These are phyloP conservation scores for Rhinella marina DNA, from an alignment of 2,797 vertebrate species.

Conservation along the genomic window DNA sequence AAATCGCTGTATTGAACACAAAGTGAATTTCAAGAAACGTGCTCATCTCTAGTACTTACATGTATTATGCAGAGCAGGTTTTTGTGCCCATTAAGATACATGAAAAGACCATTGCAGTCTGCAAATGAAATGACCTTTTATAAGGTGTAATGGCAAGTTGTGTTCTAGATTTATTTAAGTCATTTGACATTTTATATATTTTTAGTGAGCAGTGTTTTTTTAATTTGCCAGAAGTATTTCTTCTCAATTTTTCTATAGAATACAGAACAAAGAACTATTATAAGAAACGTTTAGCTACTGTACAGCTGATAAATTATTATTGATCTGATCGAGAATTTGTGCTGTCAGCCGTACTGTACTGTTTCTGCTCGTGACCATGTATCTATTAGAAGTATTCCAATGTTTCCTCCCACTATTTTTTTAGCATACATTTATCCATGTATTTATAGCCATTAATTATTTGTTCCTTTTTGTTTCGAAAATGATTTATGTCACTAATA, in stretches of 20 bases:
- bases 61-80: not conserved
- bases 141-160: not conserved
- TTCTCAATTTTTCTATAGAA: not conserved
- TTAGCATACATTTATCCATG: not conserved
- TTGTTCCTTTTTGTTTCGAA: not conserved
- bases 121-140: not conserved
- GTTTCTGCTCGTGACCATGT: not conserved
- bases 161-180: not conserved
- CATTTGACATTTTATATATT: not conserved
- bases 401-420: not conserved
- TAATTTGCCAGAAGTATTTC: not conserved
- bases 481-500: not conserved
- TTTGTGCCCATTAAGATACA: not conserved
- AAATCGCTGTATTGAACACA: too few relatives aligned
- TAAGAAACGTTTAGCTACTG: constrained; percentile 31
- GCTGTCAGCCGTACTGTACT: constrained; percentile 2
- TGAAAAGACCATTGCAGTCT: not conserved
- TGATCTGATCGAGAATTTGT: constrained; percentile 34
- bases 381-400: not conserved
- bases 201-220: not conserved
- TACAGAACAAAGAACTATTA: constrained; percentile 3
- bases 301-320: constrained; percentile 35
- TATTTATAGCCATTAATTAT: not conserved
- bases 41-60: not conserved
- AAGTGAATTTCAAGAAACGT: too few relatives aligned